Percentiles rank a stretch among this genome's conserved stretches.
Evolutionary conservation across 2,888 invertebrate genomes (phyloP).

Genomic region (Agonopterix heracliana): DNA sequence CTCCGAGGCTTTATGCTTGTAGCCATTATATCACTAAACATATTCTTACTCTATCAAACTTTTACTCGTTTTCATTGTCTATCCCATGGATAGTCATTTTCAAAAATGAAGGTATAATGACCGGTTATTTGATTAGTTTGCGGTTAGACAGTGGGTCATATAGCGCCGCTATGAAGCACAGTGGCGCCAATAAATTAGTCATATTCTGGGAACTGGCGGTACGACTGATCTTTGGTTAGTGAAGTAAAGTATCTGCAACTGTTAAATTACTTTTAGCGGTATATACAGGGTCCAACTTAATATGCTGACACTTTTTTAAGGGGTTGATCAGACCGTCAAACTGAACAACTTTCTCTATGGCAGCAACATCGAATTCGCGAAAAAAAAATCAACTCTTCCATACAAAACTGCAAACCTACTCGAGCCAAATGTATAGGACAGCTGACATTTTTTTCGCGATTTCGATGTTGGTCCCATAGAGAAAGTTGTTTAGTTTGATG

Average conservation of each 20-base stretch:
- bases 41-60: slow-evolving; percentile 17
- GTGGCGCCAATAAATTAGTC: slow-evolving; percentile 66
- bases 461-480: too few species aligned
- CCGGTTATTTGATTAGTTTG: slow-evolving; percentile 70
- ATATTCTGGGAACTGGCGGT: slow-evolving; percentile 28
- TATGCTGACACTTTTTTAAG: too few species aligned
- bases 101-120: slow-evolving; percentile 62
- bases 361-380: too few species aligned
- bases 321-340: too few species aligned
- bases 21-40: not conserved
- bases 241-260: not conserved
- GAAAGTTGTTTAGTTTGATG: too few species aligned
- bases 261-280: too few species aligned
- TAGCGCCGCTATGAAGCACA: slow-evolving; percentile 33
- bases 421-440: too few species aligned
- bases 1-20: not conserved
- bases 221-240: not conserved
- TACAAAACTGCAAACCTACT: too few species aligned
- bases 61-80: slow-evolving; percentile 42
- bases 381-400: too few species aligned
- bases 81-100: slow-evolving; percentile 41
- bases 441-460: too few species aligned
- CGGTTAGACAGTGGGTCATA: slow-evolving; percentile 46
- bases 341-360: too few species aligned
- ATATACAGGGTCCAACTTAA: not conserved